Evolutionary conservation across 1,140 invertebrate genomes (phyloP).

Genomic region (Gyrodactylus salaris): DNA sequence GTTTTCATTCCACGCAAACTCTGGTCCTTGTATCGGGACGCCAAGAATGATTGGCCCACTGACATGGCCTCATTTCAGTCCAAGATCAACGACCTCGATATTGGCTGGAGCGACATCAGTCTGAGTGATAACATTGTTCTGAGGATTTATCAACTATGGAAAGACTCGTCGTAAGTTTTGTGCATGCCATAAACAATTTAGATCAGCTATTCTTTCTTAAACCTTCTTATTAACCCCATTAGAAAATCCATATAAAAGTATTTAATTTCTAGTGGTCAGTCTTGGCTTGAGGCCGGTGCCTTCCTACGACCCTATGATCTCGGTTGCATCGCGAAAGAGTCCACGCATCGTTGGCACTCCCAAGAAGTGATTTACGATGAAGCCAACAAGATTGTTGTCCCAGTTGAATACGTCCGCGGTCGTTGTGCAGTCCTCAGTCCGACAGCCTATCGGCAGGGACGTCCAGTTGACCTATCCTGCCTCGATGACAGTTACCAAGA

Average conservation of each 20-base stretch:
- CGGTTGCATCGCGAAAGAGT: background rate
- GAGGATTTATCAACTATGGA: slow-evolving; percentile 1
- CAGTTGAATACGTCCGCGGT: background rate
- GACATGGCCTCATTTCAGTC: background rate
- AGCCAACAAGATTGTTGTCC: background rate
- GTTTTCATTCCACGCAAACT: background rate
- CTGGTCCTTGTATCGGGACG: background rate
- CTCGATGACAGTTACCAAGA: background rate
- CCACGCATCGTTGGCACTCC: background rate
- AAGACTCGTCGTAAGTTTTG: background rate
- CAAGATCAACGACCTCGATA: background rate
- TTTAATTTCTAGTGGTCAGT: slow-evolving; percentile 1
- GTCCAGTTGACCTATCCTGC: background rate
- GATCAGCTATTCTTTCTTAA: background rate
- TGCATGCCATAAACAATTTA: too few species aligned
- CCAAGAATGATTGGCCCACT: background rate
- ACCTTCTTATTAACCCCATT: background rate
- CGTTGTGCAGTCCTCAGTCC: background rate
- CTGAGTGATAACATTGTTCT: background rate
- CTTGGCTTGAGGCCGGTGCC: background rate
- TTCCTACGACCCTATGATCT: background rate
- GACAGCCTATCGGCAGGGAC: background rate
- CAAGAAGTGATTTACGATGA: background rate
- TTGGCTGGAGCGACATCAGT: background rate
- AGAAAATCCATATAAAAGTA: background rate